phyloP scores from a whole-genome alignment of 2,797 vertebrate genomes.

The Poeciliopsis gracilis region DNA sequence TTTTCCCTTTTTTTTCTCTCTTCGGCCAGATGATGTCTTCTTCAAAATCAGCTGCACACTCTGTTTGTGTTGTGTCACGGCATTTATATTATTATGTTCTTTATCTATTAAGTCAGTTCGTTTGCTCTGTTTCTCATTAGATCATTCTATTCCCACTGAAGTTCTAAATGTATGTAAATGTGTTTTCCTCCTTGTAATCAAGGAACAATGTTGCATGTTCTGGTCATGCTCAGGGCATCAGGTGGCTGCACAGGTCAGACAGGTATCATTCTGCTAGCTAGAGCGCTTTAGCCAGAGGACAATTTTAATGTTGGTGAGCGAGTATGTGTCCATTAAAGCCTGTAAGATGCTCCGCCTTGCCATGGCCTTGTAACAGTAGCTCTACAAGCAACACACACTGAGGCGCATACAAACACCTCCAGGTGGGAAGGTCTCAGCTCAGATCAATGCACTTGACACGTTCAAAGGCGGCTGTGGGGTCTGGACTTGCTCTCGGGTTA shows the following conservation, averaged over 20 bases:
- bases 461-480: constrained; percentile 87
- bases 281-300: constrained; percentile 72
- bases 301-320: constrained; percentile 66
- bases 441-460: constrained; percentile 92
- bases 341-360: constrained; percentile 60
- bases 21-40: constrained; percentile 84
- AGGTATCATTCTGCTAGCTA: constrained; percentile 57
- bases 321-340: constrained; percentile 51
- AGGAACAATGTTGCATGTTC: constrained; percentile 33
- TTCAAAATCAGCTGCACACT: constrained; percentile 77
- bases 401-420: constrained; percentile 75
- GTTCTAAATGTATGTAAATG: constrained; percentile 28
- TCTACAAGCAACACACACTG: constrained; percentile 68
- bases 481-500: constrained; percentile 90
- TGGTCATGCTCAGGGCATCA: constrained; percentile 58
- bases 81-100: constrained; percentile 61
- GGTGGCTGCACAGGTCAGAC: constrained; percentile 63
- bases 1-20: constrained; percentile 65
- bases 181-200: constrained; percentile 18
- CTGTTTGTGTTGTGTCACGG: constrained; percentile 69
- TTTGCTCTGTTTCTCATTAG: constrained; percentile 58
- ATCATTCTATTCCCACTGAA: constrained; percentile 52
- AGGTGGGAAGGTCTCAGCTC: constrained; percentile 86
- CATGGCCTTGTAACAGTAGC: constrained; percentile 79
- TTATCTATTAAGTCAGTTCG: constrained; percentile 42